Base-by-base conservation (phyloP, 2,888 invertebrate species). In the Callyntrura sp. region DNA sequence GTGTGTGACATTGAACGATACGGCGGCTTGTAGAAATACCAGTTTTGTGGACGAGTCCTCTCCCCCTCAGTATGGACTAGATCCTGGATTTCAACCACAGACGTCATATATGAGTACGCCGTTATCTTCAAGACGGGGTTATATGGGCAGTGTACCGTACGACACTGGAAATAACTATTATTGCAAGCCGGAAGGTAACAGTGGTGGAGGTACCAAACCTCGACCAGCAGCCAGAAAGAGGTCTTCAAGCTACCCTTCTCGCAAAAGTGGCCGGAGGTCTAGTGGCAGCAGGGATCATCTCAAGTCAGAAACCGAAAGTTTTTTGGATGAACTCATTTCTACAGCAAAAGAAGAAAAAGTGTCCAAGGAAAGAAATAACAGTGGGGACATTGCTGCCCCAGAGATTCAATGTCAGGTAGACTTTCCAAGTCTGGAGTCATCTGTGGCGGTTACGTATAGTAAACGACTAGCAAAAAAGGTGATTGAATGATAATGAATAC, bases 361-460 rank as follows among this genome's bases (percentile, higher is more conserved):
- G n/a, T 51, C 51, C 0, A 78, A 78, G 28, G 11, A 78, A 8
- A 25, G 20, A 5, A 78, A 55, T 17, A 78, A 12, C 12, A 78
- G 78, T 43, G 78, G 78, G 1, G 78, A 78, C 25, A n/a, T 55
- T 14, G 17, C 55, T 9, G 78, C 78, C 1, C 78, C 78, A 14
- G 78, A 78, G 28, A 78, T 78, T 55, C 78, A 78, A 25, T 78
- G 78, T 78, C 55, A 78, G 12, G 55, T 78, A 8, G 78, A 78
- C 28, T 78, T 78, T 78, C 78, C 78, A 0, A 14, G 55, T 8
- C n/a, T 78, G 55, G 78, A 8, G 0, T 25, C 28, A 28, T 78
- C 78, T 14, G 55, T 55, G 0, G 51, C 78, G 14, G 35, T 78
- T 9, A 14, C 78, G 0, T 78, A 55, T 28, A 55, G 55, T 35